Evolutionary conservation across 2,888 invertebrate species (phyloP).

Genomic region (Charanyca ferruginea): DNA sequence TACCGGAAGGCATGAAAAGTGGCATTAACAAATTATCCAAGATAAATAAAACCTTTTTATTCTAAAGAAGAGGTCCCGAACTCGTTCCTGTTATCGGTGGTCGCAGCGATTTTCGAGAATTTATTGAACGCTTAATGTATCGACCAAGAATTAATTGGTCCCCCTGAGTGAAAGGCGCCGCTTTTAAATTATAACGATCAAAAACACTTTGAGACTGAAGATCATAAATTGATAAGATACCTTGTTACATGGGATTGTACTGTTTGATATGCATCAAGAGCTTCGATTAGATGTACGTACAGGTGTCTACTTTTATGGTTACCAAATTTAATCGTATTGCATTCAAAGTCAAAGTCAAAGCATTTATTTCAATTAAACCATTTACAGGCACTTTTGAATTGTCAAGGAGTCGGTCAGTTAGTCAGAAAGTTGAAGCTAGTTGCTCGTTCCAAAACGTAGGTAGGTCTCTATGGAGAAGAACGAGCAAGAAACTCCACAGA

Average conservation of each 20-base stretch:
- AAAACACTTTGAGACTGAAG: slow-evolving; percentile 79
- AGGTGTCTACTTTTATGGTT: slow-evolving; percentile 37
- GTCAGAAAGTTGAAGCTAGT: no score
- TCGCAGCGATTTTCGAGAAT: slow-evolving; percentile 80
- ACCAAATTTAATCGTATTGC: slow-evolving; percentile 30
- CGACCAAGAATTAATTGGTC: slow-evolving; percentile 85
- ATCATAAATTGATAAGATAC: slow-evolving; percentile 73
- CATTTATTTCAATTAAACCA: no score
- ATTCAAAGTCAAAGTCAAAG: no score
- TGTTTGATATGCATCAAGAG: slow-evolving; percentile 50
- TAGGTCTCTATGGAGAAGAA: no score
- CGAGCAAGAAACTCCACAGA: no score
- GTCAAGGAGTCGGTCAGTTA: no score
- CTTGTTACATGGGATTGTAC: slow-evolving; percentile 58
- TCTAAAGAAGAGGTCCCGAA: slow-evolving; percentile 80
- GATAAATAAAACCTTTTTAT: slow-evolving; percentile 90
- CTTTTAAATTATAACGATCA: slow-evolving; percentile 82
- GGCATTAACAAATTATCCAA: slow-evolving; percentile 90
- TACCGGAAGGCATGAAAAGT: slow-evolving; percentile 87
- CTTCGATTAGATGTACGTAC: slow-evolving; percentile 43
- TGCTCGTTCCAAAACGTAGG: no score
- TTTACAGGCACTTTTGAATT: no score
- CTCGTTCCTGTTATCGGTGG: slow-evolving; percentile 79
- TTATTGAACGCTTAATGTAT: slow-evolving; percentile 87
- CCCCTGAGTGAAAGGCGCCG: slow-evolving; percentile 83